These are phyloP conservation scores for Dryomyza anilis DNA, from an alignment of 2,888 invertebrate species.

Conservation along the genomic window DNA sequence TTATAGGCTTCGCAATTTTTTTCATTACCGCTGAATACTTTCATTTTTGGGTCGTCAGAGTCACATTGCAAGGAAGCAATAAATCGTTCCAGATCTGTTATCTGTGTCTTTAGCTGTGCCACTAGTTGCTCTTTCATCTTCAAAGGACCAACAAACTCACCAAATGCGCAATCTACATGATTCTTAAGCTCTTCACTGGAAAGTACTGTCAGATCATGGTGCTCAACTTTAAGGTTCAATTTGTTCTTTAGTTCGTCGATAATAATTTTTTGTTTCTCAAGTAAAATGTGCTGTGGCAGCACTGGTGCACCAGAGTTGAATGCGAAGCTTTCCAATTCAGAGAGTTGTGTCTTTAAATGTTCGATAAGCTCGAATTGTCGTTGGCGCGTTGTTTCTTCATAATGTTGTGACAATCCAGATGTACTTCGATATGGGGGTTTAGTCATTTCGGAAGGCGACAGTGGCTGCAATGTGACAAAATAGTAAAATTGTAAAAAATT, in stretches of 20 bases:
- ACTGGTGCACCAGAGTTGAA: conserved; percentile 83
- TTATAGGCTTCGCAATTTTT: conserved; percentile 50
- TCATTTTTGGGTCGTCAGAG: conserved; percentile 59
- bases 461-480: no score
- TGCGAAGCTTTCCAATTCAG: conserved; percentile 82
- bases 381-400: conserved; percentile 51
- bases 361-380: conserved; percentile 83
- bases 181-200: conserved; percentile 82
- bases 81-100: conserved; percentile 95
- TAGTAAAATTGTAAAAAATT: no score
- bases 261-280: conserved; percentile 88
- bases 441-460: conserved; percentile 21
- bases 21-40: conserved; percentile 36
- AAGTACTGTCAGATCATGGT: conserved; percentile 73
- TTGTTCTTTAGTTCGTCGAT: conserved; percentile 85
- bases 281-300: conserved; percentile 76
- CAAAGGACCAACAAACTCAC: conserved; percentile 89
- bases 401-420: conserved; percentile 19
- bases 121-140: conserved; percentile 97
- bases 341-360: conserved; percentile 87
- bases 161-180: conserved; percentile 88
- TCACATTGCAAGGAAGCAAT: conserved; percentile 92
- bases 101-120: conserved; percentile 93
- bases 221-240: conserved; percentile 84
- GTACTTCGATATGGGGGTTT: not conserved